Conservation (phyloP, 1,140 invertebrate species). For the Bradynema listronoti region DNA sequence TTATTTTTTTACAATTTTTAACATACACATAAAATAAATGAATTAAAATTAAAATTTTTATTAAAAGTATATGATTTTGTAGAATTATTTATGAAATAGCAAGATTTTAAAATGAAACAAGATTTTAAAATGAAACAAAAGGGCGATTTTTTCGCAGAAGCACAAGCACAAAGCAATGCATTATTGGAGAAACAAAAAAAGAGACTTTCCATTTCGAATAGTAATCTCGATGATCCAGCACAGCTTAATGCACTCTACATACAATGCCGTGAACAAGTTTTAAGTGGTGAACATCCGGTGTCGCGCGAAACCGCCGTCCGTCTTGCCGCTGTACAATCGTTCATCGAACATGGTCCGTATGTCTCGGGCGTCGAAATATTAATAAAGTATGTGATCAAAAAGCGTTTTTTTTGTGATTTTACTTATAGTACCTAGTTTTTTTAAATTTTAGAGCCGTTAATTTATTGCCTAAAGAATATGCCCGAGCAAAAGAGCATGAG, state of each 20-base stretch:
- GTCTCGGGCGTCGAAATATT: constrained; percentile 6
- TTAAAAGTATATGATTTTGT: no score
- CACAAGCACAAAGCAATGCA: no score
- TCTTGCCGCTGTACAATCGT: constrained; percentile 24
- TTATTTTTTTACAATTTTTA: no score
- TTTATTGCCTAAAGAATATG: constrained; percentile 86
- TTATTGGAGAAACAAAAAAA: constrained; percentile 10
- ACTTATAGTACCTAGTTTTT: constrained; percentile 1
- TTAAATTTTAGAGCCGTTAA: constrained; percentile 68
- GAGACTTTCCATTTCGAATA: constrained; percentile 21
- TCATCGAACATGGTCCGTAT: constrained; percentile 21
- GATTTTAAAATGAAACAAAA: no score
- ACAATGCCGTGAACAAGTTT: constrained; percentile 25
- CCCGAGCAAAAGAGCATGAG: constrained; percentile 87
- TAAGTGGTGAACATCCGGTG: constrained; percentile 19
- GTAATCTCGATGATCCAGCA: constrained; percentile 16
- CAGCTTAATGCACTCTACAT: constrained; percentile 17
- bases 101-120: no score
- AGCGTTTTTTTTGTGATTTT: not conserved
- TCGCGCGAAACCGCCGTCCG: constrained; percentile 22
- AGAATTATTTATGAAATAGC: no score
- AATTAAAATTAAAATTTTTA: no score
- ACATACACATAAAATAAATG: no score
- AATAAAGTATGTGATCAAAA: constrained; percentile 61
- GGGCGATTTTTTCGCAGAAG: no score